Evolutionary conservation across 2,113 vertebrate species (phyloP).

Genomic region (Carassius gibelio): DNA sequence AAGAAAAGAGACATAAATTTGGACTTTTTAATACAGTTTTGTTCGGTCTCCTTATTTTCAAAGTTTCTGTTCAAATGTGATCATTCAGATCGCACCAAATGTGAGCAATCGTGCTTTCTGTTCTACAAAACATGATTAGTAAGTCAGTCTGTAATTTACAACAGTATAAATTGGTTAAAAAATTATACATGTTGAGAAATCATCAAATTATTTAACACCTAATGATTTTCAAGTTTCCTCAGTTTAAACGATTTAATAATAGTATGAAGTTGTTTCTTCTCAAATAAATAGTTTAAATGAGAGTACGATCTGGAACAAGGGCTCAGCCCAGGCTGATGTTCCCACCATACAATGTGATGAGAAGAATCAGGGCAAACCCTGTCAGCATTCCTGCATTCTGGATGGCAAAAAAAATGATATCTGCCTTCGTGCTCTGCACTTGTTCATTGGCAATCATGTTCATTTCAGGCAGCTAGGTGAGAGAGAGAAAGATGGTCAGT

Average conservation of each 20-base stretch:
- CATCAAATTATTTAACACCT: not conserved
- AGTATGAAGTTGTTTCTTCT: not conserved
- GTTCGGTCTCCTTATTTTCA: constrained; percentile 10
- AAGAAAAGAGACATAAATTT: constrained; percentile 58
- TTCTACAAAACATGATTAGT: constrained; percentile 21
- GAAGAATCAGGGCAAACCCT: constrained; percentile 88
- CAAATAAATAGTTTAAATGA: not conserved
- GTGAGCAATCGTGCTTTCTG: not conserved
- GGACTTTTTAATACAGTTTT: constrained; percentile 42
- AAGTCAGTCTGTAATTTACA: constrained; percentile 29
- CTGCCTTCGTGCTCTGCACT: constrained; percentile 70
- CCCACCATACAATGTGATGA: constrained; percentile 87
- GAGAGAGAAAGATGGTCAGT: not conserved
- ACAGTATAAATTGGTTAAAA: not conserved
- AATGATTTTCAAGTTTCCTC: constrained; percentile 27
- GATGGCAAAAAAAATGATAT: constrained; percentile 87
- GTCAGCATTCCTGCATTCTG: constrained; percentile 92
- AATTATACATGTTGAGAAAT: not conserved
- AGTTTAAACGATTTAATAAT: constrained; percentile 6
- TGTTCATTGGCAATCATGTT: constrained; percentile 85
- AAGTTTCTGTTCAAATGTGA: not conserved
- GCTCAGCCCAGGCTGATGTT: constrained; percentile 56
- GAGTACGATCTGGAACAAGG: not conserved
- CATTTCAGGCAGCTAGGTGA: constrained; percentile 88
- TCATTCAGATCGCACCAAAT: not conserved